Conservation (phyloP, 2,888 invertebrate species). For the Sinohyriopsis cumingii region DNA sequence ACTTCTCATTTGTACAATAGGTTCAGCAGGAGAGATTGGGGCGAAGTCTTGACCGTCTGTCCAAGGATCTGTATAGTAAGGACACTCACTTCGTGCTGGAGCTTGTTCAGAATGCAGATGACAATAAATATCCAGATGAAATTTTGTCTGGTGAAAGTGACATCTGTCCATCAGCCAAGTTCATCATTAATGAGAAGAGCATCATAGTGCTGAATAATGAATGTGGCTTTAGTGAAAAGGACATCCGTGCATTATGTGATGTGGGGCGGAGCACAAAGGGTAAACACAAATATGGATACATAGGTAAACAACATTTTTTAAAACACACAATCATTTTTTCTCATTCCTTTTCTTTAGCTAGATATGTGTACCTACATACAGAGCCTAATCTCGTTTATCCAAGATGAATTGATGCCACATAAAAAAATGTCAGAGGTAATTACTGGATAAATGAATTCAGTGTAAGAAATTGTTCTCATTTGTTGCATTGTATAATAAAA, state of each 20-base stretch:
- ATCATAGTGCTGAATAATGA: conserved; percentile 68
- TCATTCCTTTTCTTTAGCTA: no score
- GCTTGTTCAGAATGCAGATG: conserved; percentile 71
- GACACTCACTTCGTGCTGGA: conserved; percentile 45
- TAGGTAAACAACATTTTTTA: conserved; percentile 46
- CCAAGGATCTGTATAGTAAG: conserved; percentile 58
- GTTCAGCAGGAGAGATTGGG: conserved; percentile 57
- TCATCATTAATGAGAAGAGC: conserved; percentile 45
- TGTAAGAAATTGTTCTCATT: no score
- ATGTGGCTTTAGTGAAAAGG: conserved; percentile 60
- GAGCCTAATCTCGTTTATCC: no score
- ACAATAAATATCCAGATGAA: conserved; percentile 46
- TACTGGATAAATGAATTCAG: no score
- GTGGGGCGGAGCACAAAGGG: conserved; percentile 69
- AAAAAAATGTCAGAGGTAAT: no score
- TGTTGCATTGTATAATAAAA: no score
- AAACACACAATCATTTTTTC: no score
- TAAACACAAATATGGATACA: conserved; percentile 67
- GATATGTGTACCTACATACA: no score
- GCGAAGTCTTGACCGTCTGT: conserved; percentile 62
- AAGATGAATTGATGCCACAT: no score
- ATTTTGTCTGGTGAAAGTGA: neutral
- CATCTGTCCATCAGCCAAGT: conserved; percentile 51
- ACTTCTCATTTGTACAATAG: no score
- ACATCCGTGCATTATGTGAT: conserved; percentile 69